Conservation (phyloP, 1,140 invertebrate species). For the Rhyacophila brunnea region DNA sequence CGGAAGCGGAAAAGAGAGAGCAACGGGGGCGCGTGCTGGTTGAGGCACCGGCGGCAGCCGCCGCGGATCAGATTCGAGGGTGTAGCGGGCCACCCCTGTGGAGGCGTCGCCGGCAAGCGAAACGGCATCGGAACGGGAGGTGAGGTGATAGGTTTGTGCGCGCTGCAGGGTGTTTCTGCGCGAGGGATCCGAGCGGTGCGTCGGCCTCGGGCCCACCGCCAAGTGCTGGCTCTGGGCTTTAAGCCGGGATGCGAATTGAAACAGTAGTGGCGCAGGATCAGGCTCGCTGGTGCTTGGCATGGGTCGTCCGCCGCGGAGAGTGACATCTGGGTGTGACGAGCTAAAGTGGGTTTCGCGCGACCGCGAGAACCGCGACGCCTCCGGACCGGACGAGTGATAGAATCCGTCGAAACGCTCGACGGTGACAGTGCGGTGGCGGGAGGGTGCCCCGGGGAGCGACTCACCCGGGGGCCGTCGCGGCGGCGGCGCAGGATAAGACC, state of each 20-base stretch:
- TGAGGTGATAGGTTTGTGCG: constrained; percentile 52
- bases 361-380: constrained; percentile 44
- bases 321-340: constrained; percentile 53
- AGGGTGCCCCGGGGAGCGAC: constrained; percentile 38
- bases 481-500: constrained; percentile 40
- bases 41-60: neutral
- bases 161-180: constrained; percentile 47
- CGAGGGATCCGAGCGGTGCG: constrained; percentile 39
- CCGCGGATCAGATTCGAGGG: constrained; percentile 38
- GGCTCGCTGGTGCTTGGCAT: constrained; percentile 36
- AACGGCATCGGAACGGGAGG: constrained; percentile 47
- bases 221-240: constrained; percentile 51
- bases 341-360: constrained; percentile 52
- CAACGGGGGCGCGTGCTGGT: constrained; percentile 42
- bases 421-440: constrained; percentile 49
- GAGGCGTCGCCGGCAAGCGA: constrained; percentile 35
- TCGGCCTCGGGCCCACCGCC: constrained; percentile 41
- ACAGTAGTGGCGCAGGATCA: constrained; percentile 44
- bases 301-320: constrained; percentile 45
- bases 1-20: too few relatives aligned
- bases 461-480: constrained; percentile 17
- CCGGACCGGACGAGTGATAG: constrained; percentile 45
- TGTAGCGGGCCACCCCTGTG: neutral
- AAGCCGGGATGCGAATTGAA: constrained; percentile 52
- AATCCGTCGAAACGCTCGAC: constrained; percentile 50